phyloP scores from a whole-genome alignment of 2,113 vertebrate species.

The Elephas maximus region DNA sequence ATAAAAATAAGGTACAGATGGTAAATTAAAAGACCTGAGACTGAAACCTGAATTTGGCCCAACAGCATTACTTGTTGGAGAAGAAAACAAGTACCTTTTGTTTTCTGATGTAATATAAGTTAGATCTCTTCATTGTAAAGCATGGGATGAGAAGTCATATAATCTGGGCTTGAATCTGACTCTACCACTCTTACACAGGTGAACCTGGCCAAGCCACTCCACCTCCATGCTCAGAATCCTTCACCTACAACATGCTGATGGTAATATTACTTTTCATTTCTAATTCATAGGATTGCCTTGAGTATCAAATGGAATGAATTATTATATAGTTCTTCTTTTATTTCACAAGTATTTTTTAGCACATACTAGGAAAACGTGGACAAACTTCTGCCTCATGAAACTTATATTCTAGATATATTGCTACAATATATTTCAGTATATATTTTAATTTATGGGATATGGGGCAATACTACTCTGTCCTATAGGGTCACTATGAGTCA shows the following conservation, averaged over 20 bases:
- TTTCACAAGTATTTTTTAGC: slow-evolving; percentile 18
- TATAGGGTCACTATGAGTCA: too few species aligned
- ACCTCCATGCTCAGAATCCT: not conserved
- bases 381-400: not conserved
- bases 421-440: not conserved
- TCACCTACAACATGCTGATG: not conserved
- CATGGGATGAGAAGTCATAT: too few species aligned
- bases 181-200: not conserved
- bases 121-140: not conserved
- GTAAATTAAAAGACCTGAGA: not conserved
- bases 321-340: not conserved
- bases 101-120: not conserved
- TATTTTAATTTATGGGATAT: not conserved
- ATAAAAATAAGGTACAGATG: not conserved
- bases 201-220: not conserved
- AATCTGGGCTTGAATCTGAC: not conserved
- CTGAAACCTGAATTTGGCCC: not conserved
- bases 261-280: not conserved
- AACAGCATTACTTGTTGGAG: not conserved
- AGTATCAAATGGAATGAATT: not conserved
- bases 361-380: not conserved
- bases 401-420: not conserved
- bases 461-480: too few species aligned
- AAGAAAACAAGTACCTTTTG: not conserved
- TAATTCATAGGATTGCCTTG: not conserved